A percentile compares a stretch with the other conserved stretches of the same genome.
These are phyloP conservation scores for Zaprionus nigranus DNA, from an alignment of 1,140 invertebrate species.

Conservation along the genomic window DNA sequence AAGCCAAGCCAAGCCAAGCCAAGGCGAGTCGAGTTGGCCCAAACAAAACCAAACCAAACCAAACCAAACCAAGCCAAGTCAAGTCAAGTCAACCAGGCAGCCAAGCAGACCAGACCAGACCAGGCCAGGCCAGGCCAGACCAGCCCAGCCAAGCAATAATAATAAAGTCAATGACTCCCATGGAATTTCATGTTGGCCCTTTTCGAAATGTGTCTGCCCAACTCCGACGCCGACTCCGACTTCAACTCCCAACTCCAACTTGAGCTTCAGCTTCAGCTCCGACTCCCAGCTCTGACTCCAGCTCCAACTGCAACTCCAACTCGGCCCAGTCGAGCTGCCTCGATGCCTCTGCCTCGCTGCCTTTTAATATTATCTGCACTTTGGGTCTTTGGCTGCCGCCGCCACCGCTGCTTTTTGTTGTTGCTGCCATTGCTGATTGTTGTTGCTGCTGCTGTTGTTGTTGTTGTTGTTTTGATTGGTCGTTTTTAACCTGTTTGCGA, in stretches of 20 bases:
- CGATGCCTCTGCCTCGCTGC: conserved; percentile 63
- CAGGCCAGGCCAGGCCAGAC: conserved; percentile 25
- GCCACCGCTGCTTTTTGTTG: conserved; percentile 57
- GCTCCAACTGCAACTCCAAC: conserved; percentile 1
- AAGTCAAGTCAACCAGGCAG: conserved; percentile 17
- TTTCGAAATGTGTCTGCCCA: conserved; percentile 77
- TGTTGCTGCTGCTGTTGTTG: conserved; percentile 26
- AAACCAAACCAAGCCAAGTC: conserved; percentile 4
- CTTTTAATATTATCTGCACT: conserved; percentile 82
- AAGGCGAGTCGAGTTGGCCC: conserved; percentile 18
- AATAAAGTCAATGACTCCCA: conserved; percentile 77
- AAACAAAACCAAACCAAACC: conserved; percentile 32
- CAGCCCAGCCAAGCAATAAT: conserved; percentile 49
- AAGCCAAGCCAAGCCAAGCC: conserved; percentile 22
- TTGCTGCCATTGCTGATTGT: conserved; percentile 14
- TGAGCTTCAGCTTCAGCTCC: conserved; percentile 7
- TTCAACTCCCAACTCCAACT: conserved; percentile 23
- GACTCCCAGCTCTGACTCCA: conserved; percentile 3
- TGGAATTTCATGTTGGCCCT: conserved; percentile 83
- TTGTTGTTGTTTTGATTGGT: conserved; percentile 79
- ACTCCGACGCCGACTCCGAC: conserved; percentile 17
- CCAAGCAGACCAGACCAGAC: conserved; percentile 9
- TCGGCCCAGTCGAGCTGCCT: conserved; percentile 31
- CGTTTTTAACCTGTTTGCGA: conserved; percentile 82
- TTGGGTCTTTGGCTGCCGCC: conserved; percentile 76